Evolutionary conservation across 2,888 invertebrate species (phyloP), one percentile per base, ranked within the genome.

Genomic region (Drosophila colorata): DNA sequence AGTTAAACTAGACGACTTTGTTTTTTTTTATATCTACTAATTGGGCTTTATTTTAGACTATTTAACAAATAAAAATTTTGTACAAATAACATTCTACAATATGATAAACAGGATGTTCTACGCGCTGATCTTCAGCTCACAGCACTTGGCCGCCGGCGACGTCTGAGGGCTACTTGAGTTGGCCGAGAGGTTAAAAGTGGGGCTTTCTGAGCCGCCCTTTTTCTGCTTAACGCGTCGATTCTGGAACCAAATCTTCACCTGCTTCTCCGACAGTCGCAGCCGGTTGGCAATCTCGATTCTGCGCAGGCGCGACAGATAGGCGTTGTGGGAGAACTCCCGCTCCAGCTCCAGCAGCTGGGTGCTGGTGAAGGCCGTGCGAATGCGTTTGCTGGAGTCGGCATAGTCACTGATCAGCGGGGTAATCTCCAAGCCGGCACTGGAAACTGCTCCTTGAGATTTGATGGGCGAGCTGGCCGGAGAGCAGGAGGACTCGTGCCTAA

Each of bases 181-280:
- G 69, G 67, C 58, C 8, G 80, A 83, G 11, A 90, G 69, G 55
- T 85, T 91, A 28, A 89, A 92, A 1, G 90, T 91, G 6, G 92
- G 91, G 46, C 91, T 91, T 40, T 95, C 95, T 7, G 95, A 92
- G 87, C 96, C 96, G 77, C 97, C 97, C 89, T 98, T 98, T 94
- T 98, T 98, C 92, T 97, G 95, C 91, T 98, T 98, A 0, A 98
- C 98, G 2, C 98, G 94, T 6, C 98, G 94, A 92, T 98, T 98
- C 91, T 98, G 91, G 92, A 98, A 98, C 98, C 98, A 97, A 78
- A 97, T 97, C 92, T 97, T 98, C 73, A 98, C 98, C 93, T 98
- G 98, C 90, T 98, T 98, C 92, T 98, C 98, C 0, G 97, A 97
- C 0, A 98, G 93, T 52, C 96, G 95, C 67, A 98, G 92, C 75